Evolutionary conservation across 2,888 invertebrate species (phyloP).

Genomic region (Polymixis lichenea): DNA sequence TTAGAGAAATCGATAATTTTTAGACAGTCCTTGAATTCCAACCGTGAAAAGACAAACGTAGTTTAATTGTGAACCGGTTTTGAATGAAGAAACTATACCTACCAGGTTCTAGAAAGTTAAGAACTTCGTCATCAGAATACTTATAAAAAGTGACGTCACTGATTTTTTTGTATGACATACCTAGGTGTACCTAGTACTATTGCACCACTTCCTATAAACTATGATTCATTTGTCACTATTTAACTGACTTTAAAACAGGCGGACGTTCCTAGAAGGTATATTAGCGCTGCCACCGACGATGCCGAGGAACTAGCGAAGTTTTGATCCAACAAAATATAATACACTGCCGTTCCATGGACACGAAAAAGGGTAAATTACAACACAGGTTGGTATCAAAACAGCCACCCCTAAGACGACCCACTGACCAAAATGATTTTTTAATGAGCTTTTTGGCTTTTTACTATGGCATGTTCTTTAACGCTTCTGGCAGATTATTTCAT

Average conservation of each 20-base stretch:
- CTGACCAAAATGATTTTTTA: too few species aligned
- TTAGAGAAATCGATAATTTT: slow-evolving; percentile 20
- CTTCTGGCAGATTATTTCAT: too few species aligned
- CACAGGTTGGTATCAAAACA: too few species aligned
- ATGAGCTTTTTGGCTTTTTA: too few species aligned
- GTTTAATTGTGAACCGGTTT: slow-evolving; percentile 14
- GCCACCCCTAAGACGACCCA: too few species aligned
- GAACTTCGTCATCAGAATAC: slow-evolving; percentile 1
- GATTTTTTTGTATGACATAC: neutral
- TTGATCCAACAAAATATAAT: too few species aligned
- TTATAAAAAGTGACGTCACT: slow-evolving; percentile 21
- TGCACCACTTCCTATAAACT: slow-evolving; percentile 15
- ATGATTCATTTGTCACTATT: slow-evolving; percentile 25
- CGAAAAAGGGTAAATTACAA: too few species aligned
- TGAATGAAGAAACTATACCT: slow-evolving; percentile 3
- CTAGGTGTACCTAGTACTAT: neutral
- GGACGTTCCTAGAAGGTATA: neutral
- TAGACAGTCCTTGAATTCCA: slow-evolving; percentile 9
- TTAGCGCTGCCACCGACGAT: neutral
- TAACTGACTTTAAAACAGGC: too few species aligned
- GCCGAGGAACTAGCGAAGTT: too few species aligned
- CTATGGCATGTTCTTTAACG: too few species aligned
- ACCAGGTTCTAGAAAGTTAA: neutral
- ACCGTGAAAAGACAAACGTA: neutral
- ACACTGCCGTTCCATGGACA: too few species aligned